phyloP scores from a whole-genome alignment of 1,140 invertebrate genomes.

The Lordiphosa stackelbergi region DNA sequence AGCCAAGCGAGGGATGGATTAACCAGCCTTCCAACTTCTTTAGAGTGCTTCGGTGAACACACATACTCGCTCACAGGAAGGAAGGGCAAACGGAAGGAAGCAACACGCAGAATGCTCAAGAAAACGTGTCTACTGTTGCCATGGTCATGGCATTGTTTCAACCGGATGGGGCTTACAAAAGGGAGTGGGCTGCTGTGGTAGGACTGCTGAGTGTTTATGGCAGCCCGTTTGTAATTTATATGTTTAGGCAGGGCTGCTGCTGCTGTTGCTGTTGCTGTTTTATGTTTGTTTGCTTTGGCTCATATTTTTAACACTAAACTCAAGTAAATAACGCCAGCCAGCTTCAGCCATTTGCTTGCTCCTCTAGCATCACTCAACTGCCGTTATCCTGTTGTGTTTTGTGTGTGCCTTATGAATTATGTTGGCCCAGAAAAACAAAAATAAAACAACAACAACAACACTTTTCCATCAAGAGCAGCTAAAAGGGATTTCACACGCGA shows the following conservation, averaged over 20 bases:
- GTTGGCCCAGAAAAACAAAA: slow-evolving; percentile 8
- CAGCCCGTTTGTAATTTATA: slow-evolving; percentile 51
- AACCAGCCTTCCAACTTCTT: slow-evolving; percentile 1
- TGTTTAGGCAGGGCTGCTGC: slow-evolving; percentile 39
- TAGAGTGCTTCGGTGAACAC: slow-evolving; percentile 1
- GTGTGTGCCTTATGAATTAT: slow-evolving; percentile 38
- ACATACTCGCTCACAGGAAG: slow-evolving; percentile 18
- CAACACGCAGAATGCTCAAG: slow-evolving; percentile 48
- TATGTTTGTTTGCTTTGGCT: slow-evolving; percentile 46
- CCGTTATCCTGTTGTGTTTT: slow-evolving; percentile 18
- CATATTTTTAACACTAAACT: slow-evolving; percentile 51
- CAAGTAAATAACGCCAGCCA: slow-evolving; percentile 20
- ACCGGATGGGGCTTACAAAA: slow-evolving; percentile 29
- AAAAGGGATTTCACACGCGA: slow-evolving; percentile 31
- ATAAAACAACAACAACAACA: too few species aligned
- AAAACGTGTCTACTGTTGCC: slow-evolving; percentile 47
- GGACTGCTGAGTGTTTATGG: slow-evolving; percentile 33
- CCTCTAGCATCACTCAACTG: slow-evolving; percentile 16
- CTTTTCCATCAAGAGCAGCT: slow-evolving; percentile 16
- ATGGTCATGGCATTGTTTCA: slow-evolving; percentile 33
- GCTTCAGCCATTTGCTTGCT: background rate
- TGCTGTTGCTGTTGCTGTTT: slow-evolving; percentile 18
- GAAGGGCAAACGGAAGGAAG: slow-evolving; percentile 42
- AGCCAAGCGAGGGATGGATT: too few species aligned
- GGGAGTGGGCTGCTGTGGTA: slow-evolving; percentile 7